Evolutionary conservation across 2,888 invertebrate genomes (phyloP), one percentile per base, ranked within the genome.

Genomic region (Strigamia transsilvanica): DNA sequence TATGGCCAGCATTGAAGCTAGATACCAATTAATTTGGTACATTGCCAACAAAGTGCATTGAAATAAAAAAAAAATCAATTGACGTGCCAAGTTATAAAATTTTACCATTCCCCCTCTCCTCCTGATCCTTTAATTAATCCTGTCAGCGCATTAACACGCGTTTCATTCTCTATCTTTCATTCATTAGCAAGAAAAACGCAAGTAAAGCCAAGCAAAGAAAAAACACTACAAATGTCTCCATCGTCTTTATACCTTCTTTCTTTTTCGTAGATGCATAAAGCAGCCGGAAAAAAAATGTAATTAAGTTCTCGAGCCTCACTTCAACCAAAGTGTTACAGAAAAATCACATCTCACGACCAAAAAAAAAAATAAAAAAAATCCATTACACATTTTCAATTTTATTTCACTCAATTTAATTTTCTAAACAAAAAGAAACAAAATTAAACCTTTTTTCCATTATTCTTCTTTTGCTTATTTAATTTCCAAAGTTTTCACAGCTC

Each of bases 41-140:
- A 56, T 18, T 56, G 56, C 56, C 56, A 56, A 56, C 56, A 18
- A 18, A 18, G 5, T 9, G 18, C n/a, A 56, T 18, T 5, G 56
- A 56, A 56, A n/a, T 56, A 18, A 18, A 18, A 56, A 56, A 56
- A 56, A 56, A 56, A 56, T 56, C 56, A 56, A 56, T 56, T 56
- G 56, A 56, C 56, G 56, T 56, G 56, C 56, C 56, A 56, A 56
- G 56, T 56, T 56, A 56, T 56, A 56, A 56, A 56, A 56, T 56
- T 56, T 56, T 56, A 56, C 56, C 56, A 56, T 56, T 56, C n/a
- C n/a, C n/a, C n/a, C n/a, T n/a, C n/a, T n/a, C 51, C n/a, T 51
- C 15, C 18, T 56, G 56, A 56, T n/a, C 56, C 56, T 56, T 56
- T 56, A 56, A 56, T 56, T 56, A 56, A 56, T 56, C 56, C 56